Evolutionary conservation across 2,113 vertebrate species (phyloP).

Genomic region (Centropristis striata): DNA sequence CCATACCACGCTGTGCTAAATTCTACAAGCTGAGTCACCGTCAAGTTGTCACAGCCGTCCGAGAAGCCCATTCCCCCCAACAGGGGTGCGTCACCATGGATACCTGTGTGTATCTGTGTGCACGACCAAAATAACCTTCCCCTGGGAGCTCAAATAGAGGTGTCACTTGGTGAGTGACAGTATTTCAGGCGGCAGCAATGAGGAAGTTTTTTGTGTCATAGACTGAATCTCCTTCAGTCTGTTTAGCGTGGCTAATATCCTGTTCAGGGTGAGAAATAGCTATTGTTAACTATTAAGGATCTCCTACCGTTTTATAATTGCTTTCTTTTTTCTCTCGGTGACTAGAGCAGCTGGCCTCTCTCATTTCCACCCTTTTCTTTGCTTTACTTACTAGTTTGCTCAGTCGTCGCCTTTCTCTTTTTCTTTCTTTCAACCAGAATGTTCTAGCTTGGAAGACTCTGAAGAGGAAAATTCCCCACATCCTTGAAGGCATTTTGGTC

Average conservation of each 20-base stretch:
- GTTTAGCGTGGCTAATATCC: slow-evolving; percentile 1
- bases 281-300: slow-evolving; percentile 37
- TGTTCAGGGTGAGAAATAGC: background rate
- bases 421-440: slow-evolving; percentile 54
- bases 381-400: slow-evolving; percentile 30
- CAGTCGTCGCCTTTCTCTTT: slow-evolving; percentile 11
- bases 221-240: slow-evolving; percentile 23
- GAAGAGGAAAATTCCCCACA: slow-evolving; percentile 59
- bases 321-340: slow-evolving; percentile 46
- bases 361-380: slow-evolving; percentile 33
- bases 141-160: slow-evolving; percentile 46
- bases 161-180: slow-evolving; percentile 41
- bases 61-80: background rate
- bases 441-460: slow-evolving; percentile 57
- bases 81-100: slow-evolving; percentile 49
- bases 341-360: slow-evolving; percentile 32
- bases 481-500: slow-evolving; percentile 52
- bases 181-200: slow-evolving; percentile 2
- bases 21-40: slow-evolving; percentile 70
- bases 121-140: slow-evolving; percentile 53
- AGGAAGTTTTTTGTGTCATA: slow-evolving; percentile 17
- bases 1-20: slow-evolving; percentile 62
- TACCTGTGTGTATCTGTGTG: slow-evolving; percentile 44
- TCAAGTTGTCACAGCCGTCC: slow-evolving; percentile 36
- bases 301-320: slow-evolving; percentile 54